These are phyloP conservation scores for Clarias fuscus DNA, from an alignment of 2,797 vertebrate species.

Conservation along the genomic window DNA sequence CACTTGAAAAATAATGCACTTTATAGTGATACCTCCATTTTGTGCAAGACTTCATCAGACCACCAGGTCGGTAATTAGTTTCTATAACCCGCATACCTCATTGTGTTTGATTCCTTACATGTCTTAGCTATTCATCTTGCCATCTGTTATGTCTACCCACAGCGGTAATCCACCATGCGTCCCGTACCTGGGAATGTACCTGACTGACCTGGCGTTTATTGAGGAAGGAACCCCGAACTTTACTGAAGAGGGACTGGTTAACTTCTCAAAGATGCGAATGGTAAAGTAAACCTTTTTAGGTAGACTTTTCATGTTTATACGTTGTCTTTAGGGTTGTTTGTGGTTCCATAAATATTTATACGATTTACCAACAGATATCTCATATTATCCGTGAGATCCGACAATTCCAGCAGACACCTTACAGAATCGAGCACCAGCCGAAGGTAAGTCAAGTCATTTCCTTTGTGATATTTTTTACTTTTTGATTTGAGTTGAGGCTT, in stretches of 20 bases:
- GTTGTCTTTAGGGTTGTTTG: background rate
- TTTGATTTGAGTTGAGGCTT: background rate
- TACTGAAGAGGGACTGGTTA: constrained; percentile 94
- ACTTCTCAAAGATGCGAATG: constrained; percentile 99
- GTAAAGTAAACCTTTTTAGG: constrained; percentile 65
- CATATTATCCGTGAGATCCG: constrained; percentile 96
- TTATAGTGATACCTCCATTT: background rate
- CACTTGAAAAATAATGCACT: background rate
- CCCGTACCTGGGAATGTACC: constrained; percentile 96
- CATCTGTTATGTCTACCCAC: constrained; percentile 23
- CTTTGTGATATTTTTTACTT: no score
- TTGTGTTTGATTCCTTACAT: background rate
- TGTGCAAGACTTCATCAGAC: background rate
- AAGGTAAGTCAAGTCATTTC: constrained; percentile 76
- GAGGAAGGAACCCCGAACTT: constrained; percentile 97
- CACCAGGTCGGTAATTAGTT: background rate
- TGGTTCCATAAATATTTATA: background rate
- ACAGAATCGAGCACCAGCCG: constrained; percentile 92
- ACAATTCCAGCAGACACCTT: constrained; percentile 96
- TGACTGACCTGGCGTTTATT: constrained; percentile 94
- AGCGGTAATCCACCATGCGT: constrained; percentile 95
- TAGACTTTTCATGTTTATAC: background rate
- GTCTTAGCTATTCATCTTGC: background rate
- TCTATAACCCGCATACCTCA: background rate
- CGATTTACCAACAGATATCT: constrained; percentile 80